A percentile compares a stretch with the other conserved stretches of the same genome.
phyloP scores from a whole-genome alignment of 2,797 vertebrate genomes.

The Siniperca scherzeri region DNA sequence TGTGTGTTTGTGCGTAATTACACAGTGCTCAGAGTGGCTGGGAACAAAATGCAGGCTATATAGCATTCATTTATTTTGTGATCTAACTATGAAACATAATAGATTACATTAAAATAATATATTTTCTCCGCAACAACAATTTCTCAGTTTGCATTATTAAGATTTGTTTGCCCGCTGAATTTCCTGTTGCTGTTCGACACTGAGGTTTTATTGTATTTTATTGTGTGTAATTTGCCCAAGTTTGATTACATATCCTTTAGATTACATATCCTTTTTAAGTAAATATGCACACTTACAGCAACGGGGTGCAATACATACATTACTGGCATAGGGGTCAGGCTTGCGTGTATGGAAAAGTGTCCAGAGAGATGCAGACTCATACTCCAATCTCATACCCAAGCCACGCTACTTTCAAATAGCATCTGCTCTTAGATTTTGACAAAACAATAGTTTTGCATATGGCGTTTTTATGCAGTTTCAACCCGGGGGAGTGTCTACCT shows the following conservation, averaged over 20 bases:
- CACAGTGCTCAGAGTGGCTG: conserved; percentile 6
- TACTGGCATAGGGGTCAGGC: conserved; percentile 61
- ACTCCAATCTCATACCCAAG: conserved; percentile 84
- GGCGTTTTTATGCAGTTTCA: conserved; percentile 65
- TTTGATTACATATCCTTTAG: not conserved
- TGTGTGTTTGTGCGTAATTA: conserved; percentile 57
- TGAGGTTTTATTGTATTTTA: not conserved
- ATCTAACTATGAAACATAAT: not conserved
- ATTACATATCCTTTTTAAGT: not conserved
- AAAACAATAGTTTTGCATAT: conserved; percentile 82
- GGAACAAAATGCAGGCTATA: not conserved
- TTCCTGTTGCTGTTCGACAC: not conserved
- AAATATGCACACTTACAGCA: not conserved
- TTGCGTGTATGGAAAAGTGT: conserved; percentile 51
- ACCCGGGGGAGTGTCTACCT: conserved; percentile 63
- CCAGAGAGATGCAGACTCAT: conserved; percentile 40
- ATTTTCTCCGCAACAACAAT: not conserved
- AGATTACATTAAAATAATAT: not conserved
- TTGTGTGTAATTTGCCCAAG: not conserved
- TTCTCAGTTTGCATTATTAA: not conserved
- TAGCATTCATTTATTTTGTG: not conserved
- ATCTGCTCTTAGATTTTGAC: conserved; percentile 82
- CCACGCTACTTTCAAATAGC: conserved; percentile 85
- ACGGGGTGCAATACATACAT: conserved; percentile 53
- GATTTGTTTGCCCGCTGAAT: not conserved